phyloP scores from a whole-genome alignment of 2,888 invertebrate genomes.

The Plemyria rubiginata region DNA sequence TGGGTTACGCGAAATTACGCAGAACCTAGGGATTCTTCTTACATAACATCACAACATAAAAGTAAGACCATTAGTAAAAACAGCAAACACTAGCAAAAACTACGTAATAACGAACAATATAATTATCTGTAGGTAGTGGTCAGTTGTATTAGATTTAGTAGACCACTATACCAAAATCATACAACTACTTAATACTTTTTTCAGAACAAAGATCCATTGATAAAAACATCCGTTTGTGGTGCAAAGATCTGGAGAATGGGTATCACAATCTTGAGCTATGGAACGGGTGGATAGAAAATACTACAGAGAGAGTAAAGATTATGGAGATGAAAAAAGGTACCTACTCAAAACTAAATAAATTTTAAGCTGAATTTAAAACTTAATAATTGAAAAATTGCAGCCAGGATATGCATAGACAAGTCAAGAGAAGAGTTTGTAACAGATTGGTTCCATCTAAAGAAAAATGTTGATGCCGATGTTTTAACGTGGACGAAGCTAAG shows the following conservation, averaged over 20 bases:
- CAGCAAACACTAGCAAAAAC: too few relatives aligned
- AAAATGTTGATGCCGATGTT: conserved; percentile 55
- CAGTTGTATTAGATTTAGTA: too few relatives aligned
- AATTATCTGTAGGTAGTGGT: too few relatives aligned
- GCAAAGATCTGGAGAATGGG: conserved; percentile 59
- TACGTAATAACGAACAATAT: too few relatives aligned
- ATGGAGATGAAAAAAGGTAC: conserved; percentile 49
- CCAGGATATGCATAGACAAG: conserved; percentile 20
- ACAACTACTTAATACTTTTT: conserved; percentile 10
- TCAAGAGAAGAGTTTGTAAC: conserved; percentile 18
- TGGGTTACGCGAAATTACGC: conserved; percentile 44
- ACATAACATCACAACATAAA: conserved; percentile 18
- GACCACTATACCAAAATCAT: too few relatives aligned
- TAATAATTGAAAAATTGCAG: conserved; percentile 13
- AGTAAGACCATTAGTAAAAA: conserved; percentile 14
- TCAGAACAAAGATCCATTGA: conserved; percentile 45
- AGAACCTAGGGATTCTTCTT: conserved; percentile 46
- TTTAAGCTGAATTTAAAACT: background rate
- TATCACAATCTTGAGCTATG: conserved; percentile 63
- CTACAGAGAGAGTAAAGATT: conserved; percentile 48
- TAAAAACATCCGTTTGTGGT: conserved; percentile 57
- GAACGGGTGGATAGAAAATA: conserved; percentile 64
- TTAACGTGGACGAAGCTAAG: conserved; percentile 57
- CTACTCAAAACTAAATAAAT: background rate
- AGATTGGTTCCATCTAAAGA: conserved; percentile 53